Evolutionary conservation across 1,140 invertebrate genomes (phyloP), one percentile per base, ranked within the genome.

Genomic region (Neotoxoptera formosana): DNA sequence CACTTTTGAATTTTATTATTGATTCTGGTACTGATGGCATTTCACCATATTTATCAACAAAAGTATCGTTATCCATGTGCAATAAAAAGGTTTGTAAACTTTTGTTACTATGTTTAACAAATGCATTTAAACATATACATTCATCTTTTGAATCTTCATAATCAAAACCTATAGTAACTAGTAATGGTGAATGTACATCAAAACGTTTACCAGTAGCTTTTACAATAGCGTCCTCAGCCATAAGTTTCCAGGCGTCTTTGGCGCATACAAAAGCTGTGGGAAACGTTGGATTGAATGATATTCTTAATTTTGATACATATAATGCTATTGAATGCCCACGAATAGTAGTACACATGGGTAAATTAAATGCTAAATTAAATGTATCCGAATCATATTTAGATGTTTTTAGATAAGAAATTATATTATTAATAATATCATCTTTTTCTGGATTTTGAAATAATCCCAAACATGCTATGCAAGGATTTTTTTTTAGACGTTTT

Each of bases 231-330:
- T 95, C 95, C 90, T 96, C 95, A 94, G 95, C 94, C 90, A 96
- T 95, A 95, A 96, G 96, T 95, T 97, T 97, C 96, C 96, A 97
- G 87, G 96, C 95, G 94, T 97, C 96, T 95, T 97, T 97, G 1
- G 97, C 94, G 9, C 95, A 95, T 94, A 90, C 95, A 94, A 93
- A 25, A 91, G 51, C 36, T 86, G n/a, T 94, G 45, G 23, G 94
- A 93, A 76, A 91, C 87, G 30, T 94, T 86, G 9, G 90, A 48
- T 67, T 95, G 94, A 93, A 94, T 76, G 93, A 56, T 48, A 94
- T 94, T 88, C 95, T 95, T 89, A 95, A 94, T 30, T 95, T 94
- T 7, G 94, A 94, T 8, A 96, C 94, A 94, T 94, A 94, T 81
- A 95, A 94, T 94, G 95, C 95, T 23, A 96, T 93, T n/a, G 95